Conservation (phyloP, 1,140 invertebrate species). For the Epicauta chinensis region DNA sequence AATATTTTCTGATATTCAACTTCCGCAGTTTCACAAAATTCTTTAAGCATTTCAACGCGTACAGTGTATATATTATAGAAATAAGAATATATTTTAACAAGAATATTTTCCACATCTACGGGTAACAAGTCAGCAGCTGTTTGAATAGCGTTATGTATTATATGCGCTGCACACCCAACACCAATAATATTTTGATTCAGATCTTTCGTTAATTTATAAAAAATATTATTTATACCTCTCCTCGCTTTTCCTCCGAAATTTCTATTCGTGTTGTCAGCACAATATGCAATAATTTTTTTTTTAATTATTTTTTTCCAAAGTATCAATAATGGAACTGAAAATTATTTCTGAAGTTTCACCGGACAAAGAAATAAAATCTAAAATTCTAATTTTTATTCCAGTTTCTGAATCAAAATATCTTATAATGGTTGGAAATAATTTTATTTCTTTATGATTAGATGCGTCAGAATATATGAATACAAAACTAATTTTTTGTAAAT, state of each 20-base stretch:
- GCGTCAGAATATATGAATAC: too few species aligned
- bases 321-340: constrained; percentile 11
- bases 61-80: too few species aligned
- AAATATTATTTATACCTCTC: constrained; percentile 13
- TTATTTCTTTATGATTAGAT: constrained; percentile 10
- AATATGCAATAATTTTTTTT: constrained; percentile 18
- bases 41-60: constrained; percentile 34
- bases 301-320: constrained; percentile 11
- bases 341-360: constrained; percentile 21
- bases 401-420: constrained; percentile 13
- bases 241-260: constrained; percentile 14
- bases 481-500: too few species aligned
- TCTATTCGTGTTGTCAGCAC: constrained; percentile 12
- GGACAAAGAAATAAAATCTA: constrained; percentile 14
- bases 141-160: constrained; percentile 31
- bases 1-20: constrained; percentile 17
- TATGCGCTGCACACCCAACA: constrained; percentile 24
- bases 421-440: constrained; percentile 14
- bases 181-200: constrained; percentile 9
- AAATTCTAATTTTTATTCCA: constrained; percentile 17
- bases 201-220: background rate
- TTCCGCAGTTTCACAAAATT: constrained; percentile 35
- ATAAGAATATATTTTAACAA: constrained; percentile 34
- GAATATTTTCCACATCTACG: constrained; percentile 33
- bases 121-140: constrained; percentile 30